Evolutionary conservation across 2,797 vertebrate species (phyloP).

Genomic region (Poeciliopsis turneri): DNA sequence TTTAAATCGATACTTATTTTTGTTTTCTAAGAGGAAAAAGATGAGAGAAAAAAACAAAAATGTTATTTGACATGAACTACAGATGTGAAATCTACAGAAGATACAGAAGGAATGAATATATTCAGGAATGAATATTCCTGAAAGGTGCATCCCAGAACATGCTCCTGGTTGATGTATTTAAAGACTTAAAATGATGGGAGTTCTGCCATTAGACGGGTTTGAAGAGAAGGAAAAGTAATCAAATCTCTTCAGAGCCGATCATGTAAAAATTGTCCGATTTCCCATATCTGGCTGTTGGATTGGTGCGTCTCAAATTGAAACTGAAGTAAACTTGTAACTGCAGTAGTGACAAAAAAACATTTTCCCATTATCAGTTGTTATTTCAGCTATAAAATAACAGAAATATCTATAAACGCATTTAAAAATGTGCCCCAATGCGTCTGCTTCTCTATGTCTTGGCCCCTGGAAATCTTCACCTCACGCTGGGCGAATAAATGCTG

Average conservation of each 20-base stretch:
- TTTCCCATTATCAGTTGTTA: not conserved
- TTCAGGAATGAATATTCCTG: not conserved
- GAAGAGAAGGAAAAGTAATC: not conserved
- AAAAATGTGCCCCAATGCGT: not conserved
- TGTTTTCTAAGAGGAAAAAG: not conserved
- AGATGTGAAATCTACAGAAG: not conserved
- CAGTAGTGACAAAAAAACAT: not conserved
- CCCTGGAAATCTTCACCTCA: conserved; percentile 27
- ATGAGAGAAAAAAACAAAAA: too few species aligned
- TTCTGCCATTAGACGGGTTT: not conserved
- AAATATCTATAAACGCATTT: not conserved
- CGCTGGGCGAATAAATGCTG: conserved; percentile 43
- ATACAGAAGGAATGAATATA: too few species aligned
- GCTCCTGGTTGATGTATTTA: not conserved
- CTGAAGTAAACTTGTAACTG: not conserved
- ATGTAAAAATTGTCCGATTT: not conserved
- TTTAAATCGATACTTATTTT: not conserved
- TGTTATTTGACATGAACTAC: not conserved
- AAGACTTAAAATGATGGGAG: not conserved
- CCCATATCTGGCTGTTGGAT: not conserved
- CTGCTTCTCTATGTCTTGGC: conserved; percentile 19
- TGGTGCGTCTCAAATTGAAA: not conserved
- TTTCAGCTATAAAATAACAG: not conserved
- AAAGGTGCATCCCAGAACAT: not conserved
- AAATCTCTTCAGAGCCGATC: not conserved